These are phyloP conservation scores for Ophioninae sp. DNA, from an alignment of 2,888 invertebrate genomes.

Conservation along the genomic window DNA sequence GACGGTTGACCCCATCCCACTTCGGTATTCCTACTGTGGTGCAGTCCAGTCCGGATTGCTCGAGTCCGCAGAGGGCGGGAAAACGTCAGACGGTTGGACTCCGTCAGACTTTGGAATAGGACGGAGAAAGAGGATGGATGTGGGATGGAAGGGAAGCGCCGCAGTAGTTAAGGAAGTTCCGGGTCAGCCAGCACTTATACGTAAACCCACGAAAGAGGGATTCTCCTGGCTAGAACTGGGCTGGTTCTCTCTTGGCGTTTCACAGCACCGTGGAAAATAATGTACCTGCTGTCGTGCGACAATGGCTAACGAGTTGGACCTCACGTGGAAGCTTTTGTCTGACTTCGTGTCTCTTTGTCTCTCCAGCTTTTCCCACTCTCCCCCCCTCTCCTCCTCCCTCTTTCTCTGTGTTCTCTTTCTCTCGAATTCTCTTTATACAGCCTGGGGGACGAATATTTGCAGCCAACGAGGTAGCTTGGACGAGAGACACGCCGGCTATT, in stretches of 20 bases:
- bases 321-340: slow-evolving; percentile 5
- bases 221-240: slow-evolving; percentile 29
- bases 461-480: slow-evolving; percentile 35
- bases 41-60: slow-evolving; percentile 49
- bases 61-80: slow-evolving; percentile 22
- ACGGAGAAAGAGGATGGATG: slow-evolving; percentile 31
- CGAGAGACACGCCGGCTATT: slow-evolving; percentile 64
- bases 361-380: background rate
- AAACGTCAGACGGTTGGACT: slow-evolving; percentile 20
- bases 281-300: slow-evolving; percentile 64
- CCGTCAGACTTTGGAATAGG: background rate
- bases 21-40: slow-evolving; percentile 35
- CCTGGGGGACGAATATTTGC: slow-evolving; percentile 48
- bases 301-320: slow-evolving; percentile 67
- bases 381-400: background rate
- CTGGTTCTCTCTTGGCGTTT: slow-evolving; percentile 38
- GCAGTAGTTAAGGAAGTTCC: slow-evolving; percentile 65
- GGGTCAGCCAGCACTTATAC: slow-evolving; percentile 62
- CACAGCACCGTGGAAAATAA: slow-evolving; percentile 62
- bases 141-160: slow-evolving; percentile 42
- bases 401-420: slow-evolving; percentile 21
- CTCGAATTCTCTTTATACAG: slow-evolving; percentile 49
- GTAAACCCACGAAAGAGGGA: slow-evolving; percentile 36
- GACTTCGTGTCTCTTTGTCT: slow-evolving; percentile 20
- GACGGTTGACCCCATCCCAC: slow-evolving; percentile 1